phyloP scores from a whole-genome alignment of 2,113 vertebrate species.

The Monopterus albus region DNA sequence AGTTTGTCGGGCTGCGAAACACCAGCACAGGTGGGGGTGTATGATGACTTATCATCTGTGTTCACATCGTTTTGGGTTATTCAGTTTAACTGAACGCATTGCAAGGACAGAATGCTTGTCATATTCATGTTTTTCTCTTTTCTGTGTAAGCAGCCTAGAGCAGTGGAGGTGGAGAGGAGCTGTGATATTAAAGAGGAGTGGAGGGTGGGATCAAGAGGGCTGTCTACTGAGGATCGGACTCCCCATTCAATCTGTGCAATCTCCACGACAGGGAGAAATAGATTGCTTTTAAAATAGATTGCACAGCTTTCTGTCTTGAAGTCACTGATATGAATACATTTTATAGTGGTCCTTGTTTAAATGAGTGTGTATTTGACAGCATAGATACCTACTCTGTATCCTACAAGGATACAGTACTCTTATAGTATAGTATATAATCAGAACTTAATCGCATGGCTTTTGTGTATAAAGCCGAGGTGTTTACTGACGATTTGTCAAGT shows the following conservation, averaged over 20 bases:
- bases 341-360: slow-evolving; percentile 76
- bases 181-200: slow-evolving; percentile 66
- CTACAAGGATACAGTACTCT: slow-evolving; percentile 63
- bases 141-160: slow-evolving; percentile 29
- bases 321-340: slow-evolving; percentile 78
- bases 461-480: too few relatives aligned
- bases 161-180: slow-evolving; percentile 68
- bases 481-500: too few relatives aligned
- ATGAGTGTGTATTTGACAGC: slow-evolving; percentile 71
- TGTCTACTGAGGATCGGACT: slow-evolving; percentile 75
- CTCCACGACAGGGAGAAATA: slow-evolving; percentile 76
- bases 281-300: slow-evolving; percentile 85
- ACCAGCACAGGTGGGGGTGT: neutral
- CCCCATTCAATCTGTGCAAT: slow-evolving; percentile 80
- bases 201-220: slow-evolving; percentile 63
- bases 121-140: neutral
- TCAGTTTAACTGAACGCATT: slow-evolving; percentile 39
- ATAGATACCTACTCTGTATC: slow-evolving; percentile 54
- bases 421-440: too few relatives aligned
- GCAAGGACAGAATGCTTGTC: slow-evolving; percentile 1
- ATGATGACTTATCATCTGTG: neutral
- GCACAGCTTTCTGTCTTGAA: slow-evolving; percentile 75
- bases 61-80: slow-evolving; percentile 10
- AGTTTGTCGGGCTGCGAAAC: neutral
- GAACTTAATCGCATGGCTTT: too few relatives aligned